phyloP scores from a whole-genome alignment of 2,888 invertebrate genomes.

The Lasioglossum marginatum region DNA sequence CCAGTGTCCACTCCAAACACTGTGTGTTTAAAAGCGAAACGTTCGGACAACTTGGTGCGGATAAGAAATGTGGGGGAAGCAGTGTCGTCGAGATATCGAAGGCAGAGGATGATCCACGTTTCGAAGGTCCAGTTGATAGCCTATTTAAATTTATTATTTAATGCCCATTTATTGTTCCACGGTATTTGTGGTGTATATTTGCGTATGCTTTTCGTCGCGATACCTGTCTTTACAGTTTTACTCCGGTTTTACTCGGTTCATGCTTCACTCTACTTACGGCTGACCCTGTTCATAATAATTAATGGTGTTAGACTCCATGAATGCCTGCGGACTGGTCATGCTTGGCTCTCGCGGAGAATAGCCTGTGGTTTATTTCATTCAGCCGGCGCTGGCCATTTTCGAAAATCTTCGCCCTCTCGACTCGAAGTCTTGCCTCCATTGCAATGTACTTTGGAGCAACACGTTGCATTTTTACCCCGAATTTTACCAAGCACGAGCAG shows the following conservation, averaged over 20 bases:
- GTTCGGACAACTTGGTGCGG: neutral
- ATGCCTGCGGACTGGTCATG: constrained; percentile 62
- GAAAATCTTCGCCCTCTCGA: neutral
- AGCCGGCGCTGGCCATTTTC: constrained; percentile 14
- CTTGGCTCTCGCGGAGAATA: constrained; percentile 49
- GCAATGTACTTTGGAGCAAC: neutral
- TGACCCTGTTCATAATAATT: constrained; percentile 72
- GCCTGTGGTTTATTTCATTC: constrained; percentile 35
- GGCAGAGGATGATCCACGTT: constrained; percentile 49
- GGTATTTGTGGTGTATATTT: neutral
- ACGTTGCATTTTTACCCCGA: neutral
- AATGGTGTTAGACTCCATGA: constrained; percentile 66
- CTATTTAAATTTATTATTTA: neutral
- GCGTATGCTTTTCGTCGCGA: constrained; percentile 1
- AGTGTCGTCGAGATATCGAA: constrained; percentile 24
- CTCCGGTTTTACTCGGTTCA: constrained; percentile 48
- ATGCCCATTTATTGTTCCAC: neutral
- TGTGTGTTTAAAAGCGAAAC: neutral
- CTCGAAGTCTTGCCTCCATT: neutral
- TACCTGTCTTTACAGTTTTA: constrained; percentile 44
- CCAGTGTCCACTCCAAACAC: neutral
- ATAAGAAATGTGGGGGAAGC: constrained; percentile 35
- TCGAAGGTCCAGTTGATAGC: constrained; percentile 39
- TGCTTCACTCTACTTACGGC: constrained; percentile 73
- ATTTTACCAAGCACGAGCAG: neutral